phyloP scores from a whole-genome alignment of 1,140 invertebrate species.

The Platorchestia sp. region DNA sequence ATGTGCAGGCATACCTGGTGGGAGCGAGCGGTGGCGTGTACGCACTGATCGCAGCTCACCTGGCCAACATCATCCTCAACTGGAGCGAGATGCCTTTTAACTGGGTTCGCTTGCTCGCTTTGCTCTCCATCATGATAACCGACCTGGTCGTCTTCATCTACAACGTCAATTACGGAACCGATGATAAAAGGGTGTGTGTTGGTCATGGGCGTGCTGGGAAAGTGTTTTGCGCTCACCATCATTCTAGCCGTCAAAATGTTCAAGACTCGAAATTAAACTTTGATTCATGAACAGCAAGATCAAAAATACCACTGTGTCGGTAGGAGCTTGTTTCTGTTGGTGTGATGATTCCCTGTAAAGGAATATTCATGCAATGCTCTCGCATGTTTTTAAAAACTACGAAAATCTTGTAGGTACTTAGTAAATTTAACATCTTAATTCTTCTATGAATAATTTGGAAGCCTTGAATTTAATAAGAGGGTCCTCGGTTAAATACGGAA shows the following conservation, averaged over 20 bases:
- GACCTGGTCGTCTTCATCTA: slow-evolving; percentile 89
- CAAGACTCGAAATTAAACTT: not conserved
- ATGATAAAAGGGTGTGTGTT: not conserved
- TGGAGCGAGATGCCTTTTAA: slow-evolving; percentile 94
- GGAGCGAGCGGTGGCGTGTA: slow-evolving; percentile 98
- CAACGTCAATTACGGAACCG: slow-evolving; percentile 59
- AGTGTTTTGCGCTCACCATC: no score
- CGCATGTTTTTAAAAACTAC: no score
- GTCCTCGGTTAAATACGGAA: no score
- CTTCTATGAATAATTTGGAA: no score
- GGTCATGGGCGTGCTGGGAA: not conserved
- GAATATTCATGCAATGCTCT: no score
- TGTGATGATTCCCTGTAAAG: no score
- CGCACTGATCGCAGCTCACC: slow-evolving; percentile 93
- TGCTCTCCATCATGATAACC: slow-evolving; percentile 80
- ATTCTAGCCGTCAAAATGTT: not conserved
- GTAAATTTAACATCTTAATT: no score
- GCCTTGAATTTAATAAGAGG: no score
- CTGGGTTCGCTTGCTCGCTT: slow-evolving; percentile 82
- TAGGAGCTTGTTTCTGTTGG: no score
- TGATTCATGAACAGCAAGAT: no score
- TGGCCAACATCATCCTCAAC: slow-evolving; percentile 95
- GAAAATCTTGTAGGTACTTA: no score
- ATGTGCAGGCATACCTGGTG: slow-evolving; percentile 81
- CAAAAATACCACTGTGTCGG: no score